These are phyloP conservation scores for Caenorhabditis inopinata DNA, from an alignment of 1,140 invertebrate species.

Conservation along the genomic window DNA sequence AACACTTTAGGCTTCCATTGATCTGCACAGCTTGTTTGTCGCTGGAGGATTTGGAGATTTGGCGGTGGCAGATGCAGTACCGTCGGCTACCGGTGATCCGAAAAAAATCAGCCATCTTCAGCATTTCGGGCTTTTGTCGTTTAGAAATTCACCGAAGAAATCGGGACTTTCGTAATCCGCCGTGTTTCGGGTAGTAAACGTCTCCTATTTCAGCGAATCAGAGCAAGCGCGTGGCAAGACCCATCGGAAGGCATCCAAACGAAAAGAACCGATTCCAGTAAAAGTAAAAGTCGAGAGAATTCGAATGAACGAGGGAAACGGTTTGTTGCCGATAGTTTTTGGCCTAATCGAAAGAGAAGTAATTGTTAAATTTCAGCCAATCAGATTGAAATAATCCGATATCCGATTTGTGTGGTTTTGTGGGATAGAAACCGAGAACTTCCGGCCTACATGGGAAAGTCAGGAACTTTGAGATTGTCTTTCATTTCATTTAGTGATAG, in stretches of 20 bases:
- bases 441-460: slow-evolving; percentile 15
- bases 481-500: not conserved
- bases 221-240: too few species aligned
- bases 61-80: not conserved
- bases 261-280: not conserved
- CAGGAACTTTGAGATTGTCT: not conserved
- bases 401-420: not conserved
- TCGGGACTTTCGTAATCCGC: not conserved
- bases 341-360: too few species aligned
- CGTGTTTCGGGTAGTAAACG: too few species aligned
- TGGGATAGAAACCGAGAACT: not conserved
- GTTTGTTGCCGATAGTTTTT: not conserved
- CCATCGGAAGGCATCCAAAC: not conserved
- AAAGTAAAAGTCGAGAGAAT: not conserved
- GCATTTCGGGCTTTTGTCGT: not conserved
- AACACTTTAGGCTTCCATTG: not conserved
- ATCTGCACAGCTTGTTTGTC: not conserved
- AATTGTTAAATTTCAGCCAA: not conserved
- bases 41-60: not conserved
- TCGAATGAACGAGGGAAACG: not conserved
- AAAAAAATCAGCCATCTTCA: slow-evolving; percentile 3
- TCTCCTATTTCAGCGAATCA: not conserved
- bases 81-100: not conserved
- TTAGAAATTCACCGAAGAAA: not conserved
- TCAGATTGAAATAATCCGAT: not conserved